These are phyloP conservation scores for Trogon melanurus DNA, from an alignment of 2,113 vertebrate species.

Conservation along the genomic window DNA sequence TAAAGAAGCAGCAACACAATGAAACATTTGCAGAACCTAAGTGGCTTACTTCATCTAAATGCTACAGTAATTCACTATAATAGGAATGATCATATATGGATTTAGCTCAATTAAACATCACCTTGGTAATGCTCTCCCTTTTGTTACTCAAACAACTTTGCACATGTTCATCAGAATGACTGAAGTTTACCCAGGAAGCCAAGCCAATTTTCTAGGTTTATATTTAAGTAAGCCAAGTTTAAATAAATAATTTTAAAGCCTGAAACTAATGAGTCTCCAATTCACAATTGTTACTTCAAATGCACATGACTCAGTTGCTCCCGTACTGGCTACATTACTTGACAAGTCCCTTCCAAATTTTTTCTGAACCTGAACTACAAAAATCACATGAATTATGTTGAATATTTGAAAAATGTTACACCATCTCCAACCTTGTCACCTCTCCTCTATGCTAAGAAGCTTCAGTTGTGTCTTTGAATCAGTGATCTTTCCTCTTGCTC, in stretches of 20 bases:
- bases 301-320: not conserved
- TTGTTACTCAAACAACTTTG: slow-evolving; percentile 44
- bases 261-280: not conserved
- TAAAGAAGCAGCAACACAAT: slow-evolving; percentile 4
- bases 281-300: not conserved
- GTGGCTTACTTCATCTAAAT: slow-evolving; percentile 2
- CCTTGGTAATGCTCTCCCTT: slow-evolving; percentile 34
- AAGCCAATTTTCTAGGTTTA: slow-evolving; percentile 20
- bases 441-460: not conserved
- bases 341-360: not conserved
- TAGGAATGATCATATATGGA: slow-evolving; percentile 25
- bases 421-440: not conserved
- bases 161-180: slow-evolving; percentile 15
- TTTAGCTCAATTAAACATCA: slow-evolving; percentile 56
- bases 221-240: not conserved
- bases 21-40: not conserved
- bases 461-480: not conserved
- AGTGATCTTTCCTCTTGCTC: not conserved
- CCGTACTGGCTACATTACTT: not conserved
- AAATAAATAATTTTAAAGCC: slow-evolving; percentile 45
- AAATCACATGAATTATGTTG: not conserved
- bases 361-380: not conserved
- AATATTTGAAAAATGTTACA: not conserved
- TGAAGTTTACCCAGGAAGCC: slow-evolving; percentile 21
- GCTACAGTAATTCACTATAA: not conserved